Evolutionary conservation across 2,113 vertebrate genomes (phyloP), one percentile per base, ranked within the genome.

Genomic region (Leptodactylus fuscus): DNA sequence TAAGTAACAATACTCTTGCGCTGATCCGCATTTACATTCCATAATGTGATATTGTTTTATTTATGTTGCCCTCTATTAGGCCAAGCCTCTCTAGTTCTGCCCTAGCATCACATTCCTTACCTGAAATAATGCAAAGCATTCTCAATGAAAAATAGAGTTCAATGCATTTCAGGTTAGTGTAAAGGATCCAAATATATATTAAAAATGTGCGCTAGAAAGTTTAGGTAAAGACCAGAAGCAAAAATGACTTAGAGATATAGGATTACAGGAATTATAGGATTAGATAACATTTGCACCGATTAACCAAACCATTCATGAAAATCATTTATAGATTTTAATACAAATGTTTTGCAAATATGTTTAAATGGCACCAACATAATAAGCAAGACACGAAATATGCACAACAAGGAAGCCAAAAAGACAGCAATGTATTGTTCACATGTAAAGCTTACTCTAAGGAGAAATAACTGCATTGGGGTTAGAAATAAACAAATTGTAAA

Each of bases 301-400:
- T 69, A 32, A 67, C 32, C 62, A 69, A 34, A 69, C 18, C 15
- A 36, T 34, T 67, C 62, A 34, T 36, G 5, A 20, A 34, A 32
- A 8, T 69, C 6, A 38, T 65, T 32, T 11, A 38, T 22, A 69
- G 32, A 38, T 58, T 58, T 24, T 69, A 38, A 22, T 6, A 67
- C 32, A 22, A 7, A 11, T 27, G 38, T 38, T 22, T 27, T n/a
- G 49, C 13, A 78, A 36, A 79, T 38, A 51, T 62, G 48, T 86
- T 89, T 83, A 69, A 85, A 83, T 86, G 81, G 80, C 6, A 87
- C 81, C 41, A 78, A 44, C 60, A 86, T 65, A 10, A 78, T 90
- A 49, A 85, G 55, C 34, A 79, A 10, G 1, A 46, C 3, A 11
- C 55, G 22, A 87, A 77, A 0, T 38, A 5, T 83, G 77, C 22